phyloP scores from a whole-genome alignment of 2,113 vertebrate genomes.

The Pao palembangensis region DNA sequence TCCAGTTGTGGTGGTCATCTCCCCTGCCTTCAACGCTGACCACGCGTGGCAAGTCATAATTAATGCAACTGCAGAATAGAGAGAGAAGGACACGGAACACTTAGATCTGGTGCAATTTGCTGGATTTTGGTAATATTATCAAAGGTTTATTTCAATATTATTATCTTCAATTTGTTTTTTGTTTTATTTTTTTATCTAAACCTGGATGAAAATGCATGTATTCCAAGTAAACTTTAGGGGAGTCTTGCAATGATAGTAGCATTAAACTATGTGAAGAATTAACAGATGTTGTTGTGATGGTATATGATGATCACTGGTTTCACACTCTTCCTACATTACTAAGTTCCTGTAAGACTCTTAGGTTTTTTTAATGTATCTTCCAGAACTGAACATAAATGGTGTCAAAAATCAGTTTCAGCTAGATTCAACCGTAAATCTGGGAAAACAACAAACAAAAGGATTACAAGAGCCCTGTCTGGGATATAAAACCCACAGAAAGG shows the following conservation, averaged over 20 bases:
- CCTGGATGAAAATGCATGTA: no score
- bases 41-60: conserved; percentile 8
- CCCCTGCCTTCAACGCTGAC: conserved; percentile 19
- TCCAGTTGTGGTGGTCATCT: conserved; percentile 57
- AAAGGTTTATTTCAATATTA: no score
- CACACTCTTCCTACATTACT: neutral
- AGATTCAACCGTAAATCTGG: no score
- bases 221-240: no score
- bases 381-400: no score
- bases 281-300: neutral
- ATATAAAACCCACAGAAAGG: conserved; percentile 37
- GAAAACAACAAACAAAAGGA: no score
- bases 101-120: neutral
- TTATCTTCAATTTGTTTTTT: no score
- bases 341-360: neutral
- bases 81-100: conserved; percentile 12
- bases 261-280: neutral
- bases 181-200: no score
- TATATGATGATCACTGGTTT: neutral
- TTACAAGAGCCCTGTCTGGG: conserved; percentile 1
- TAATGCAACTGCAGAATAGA: conserved; percentile 54
- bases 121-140: neutral
- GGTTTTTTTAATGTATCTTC: no score
- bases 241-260: neutral
- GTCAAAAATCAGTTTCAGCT: no score